Percentiles rank a stretch among this genome's conserved stretches.
Evolutionary conservation across 2,797 vertebrate species (phyloP).

Genomic region (Eupleurogrammus muticus): DNA sequence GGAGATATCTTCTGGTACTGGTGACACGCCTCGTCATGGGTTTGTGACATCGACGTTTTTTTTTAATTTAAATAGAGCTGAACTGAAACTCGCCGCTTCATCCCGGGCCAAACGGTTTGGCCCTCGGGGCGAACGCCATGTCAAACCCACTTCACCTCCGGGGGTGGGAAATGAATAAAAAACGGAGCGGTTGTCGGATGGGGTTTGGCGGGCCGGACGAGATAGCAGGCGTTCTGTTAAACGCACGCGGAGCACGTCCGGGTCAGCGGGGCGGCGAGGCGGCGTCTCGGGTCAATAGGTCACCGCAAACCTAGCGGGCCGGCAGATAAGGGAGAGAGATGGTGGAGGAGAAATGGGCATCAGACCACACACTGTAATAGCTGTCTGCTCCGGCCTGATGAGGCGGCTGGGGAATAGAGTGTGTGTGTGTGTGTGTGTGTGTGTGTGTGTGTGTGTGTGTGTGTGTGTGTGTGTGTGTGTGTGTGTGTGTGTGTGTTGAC

Average conservation of each 20-base stretch:
- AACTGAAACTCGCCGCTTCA: conserved; percentile 20
- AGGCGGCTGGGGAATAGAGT: conserved; percentile 69
- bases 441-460: conserved; percentile 18
- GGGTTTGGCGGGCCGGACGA: conserved; percentile 29
- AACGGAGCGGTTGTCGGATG: conserved; percentile 26
- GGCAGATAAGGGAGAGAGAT: conserved; percentile 61
- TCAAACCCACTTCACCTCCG: conserved; percentile 31
- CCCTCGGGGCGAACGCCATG: conserved; percentile 37
- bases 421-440: conserved; percentile 32
- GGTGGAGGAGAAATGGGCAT: conserved; percentile 59
- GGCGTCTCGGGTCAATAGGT: conserved; percentile 68
- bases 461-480: background rate
- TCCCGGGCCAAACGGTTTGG: conserved; percentile 27
- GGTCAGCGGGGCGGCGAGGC: conserved; percentile 51
- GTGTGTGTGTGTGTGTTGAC: conserved; percentile 39
- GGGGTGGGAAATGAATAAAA: conserved; percentile 48
- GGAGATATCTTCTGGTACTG: conserved; percentile 25
- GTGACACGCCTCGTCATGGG: conserved; percentile 27
- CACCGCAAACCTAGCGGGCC: conserved; percentile 53
- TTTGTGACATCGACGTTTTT: conserved; percentile 7
- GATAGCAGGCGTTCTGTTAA: conserved; percentile 36
- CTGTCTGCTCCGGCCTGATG: conserved; percentile 74
- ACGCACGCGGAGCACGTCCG: conserved; percentile 23
- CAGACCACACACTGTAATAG: conserved; percentile 64
- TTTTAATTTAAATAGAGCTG: background rate